Base-by-base conservation (phyloP, 1,140 invertebrate species). In the Eciton burchellii region DNA sequence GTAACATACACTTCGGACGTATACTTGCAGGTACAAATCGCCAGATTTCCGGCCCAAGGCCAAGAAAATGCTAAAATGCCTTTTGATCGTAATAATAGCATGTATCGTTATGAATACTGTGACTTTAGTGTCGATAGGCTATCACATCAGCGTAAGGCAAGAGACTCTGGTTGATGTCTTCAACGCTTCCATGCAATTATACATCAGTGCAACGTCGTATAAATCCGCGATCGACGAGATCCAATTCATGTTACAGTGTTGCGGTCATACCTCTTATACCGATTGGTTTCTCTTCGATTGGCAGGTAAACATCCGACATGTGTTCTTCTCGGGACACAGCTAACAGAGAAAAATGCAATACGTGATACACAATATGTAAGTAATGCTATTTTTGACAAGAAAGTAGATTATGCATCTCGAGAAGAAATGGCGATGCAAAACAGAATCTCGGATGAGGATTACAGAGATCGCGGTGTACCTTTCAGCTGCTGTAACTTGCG, bases 221-320 rank as follows among this genome's bases (percentile, higher is more conserved):
- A 94, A 93, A 77, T 88, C 86, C 59, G 63, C 62, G 8, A 84
- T 92, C 9, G 93, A 94, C 65, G 88, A 88, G 62, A 87, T 93
- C 62, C 92, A 93, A 66, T 89, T 93, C n/a, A 68, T 88, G 71
- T 82, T 93, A 3, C 91, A 93, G 65, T 93, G 92, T 29, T 94
- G 92, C 68, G 92, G 92, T 4, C 84, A 88, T 45, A 85, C 84
- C 2, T 84, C 88, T 9, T 93, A 92, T 62, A 62, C 71, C 24
- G 92, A 94, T 71, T 93, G 92, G 92, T 91, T 93, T 57, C 54
- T 62, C 49, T 84, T 92, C 35, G 85, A 92, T 49, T 92, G 92
- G 92, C 90, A 93, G 91, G 92, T 90, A 71, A 66, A 3, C 24
- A 43, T 19, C 11, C 24, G 16, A 45, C 16, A 43, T 52, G n/a